A percentile compares a stretch with the other conserved stretches of the same genome.
Evolutionary conservation across 2,888 invertebrate species (phyloP).

Genomic region (Kryphioiulus occultus): DNA sequence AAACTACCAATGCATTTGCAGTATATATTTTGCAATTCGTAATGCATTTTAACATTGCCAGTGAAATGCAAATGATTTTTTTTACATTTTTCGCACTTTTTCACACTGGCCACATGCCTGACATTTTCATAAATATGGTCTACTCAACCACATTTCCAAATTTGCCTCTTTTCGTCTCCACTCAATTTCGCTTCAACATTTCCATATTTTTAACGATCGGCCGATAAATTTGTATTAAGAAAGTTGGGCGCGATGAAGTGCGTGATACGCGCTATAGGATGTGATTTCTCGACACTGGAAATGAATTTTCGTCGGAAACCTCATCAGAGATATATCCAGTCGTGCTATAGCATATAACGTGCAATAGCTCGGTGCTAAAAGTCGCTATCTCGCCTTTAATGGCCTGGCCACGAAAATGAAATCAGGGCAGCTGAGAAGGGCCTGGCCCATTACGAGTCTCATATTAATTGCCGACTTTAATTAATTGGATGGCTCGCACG

Average conservation of each 20-base stretch:
- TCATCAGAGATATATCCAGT: conserved; percentile 13
- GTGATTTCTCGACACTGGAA: background rate
- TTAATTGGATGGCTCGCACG: conserved; percentile 21
- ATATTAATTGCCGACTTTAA: conserved; percentile 33
- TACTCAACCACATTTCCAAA: no score
- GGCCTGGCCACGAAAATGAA: conserved; percentile 25
- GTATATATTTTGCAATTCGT: no score
- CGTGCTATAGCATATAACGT: no score
- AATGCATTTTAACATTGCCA: no score
- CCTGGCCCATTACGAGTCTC: background rate
- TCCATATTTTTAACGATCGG: conserved; percentile 14
- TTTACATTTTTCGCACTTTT: no score
- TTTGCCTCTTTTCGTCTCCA: background rate
- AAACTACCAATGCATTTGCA: no score
- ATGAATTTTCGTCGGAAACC: background rate
- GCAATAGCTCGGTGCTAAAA: no score
- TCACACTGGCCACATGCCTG: no score
- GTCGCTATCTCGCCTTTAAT: background rate
- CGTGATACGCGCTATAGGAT: no score
- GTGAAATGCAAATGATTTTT: no score
- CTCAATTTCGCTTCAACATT: background rate
- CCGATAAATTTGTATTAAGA: conserved; percentile 3
- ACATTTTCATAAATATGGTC: no score
- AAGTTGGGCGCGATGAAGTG: background rate
- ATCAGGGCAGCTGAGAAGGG: background rate